Base-by-base conservation (phyloP, 2,888 invertebrate species). In the Noctuana brunneofusca region DNA sequence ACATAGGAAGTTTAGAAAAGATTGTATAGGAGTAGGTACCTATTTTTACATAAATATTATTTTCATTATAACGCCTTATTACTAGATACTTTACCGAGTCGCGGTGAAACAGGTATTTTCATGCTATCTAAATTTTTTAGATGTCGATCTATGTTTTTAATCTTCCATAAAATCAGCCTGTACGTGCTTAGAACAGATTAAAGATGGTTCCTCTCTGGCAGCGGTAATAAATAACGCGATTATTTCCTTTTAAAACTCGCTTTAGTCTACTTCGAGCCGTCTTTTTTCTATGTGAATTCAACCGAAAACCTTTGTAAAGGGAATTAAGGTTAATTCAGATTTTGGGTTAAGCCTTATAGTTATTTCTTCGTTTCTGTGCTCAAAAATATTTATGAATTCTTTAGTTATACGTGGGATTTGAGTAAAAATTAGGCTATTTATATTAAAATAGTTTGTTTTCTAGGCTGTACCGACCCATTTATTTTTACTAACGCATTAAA, bases 141-240 rank as follows among this genome's bases (percentile, higher is more conserved):
- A 81, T 80, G 76, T 79, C 84, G 84, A 87, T 86, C 85, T 78
- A 75, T 76, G 73, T 73, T 84, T 83, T 84, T 86, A 88, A 89
- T 89, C 86, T 86, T 76, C 79, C 78, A 87, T 87, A 87, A 88
- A 87, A 87, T 87, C 80, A 73, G 80, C 77, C 74, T 75, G 75
- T 81, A 85, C 84, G 84, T 84, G 83, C 85, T 83, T 83, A 81
- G 77, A 79, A 72, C 72, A 88, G 90, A 90, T 90, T 91, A 89
- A 84, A 89, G 75, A 81, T 83, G 83, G 79, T 77, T 80, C 79
- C 75, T 82, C 81, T 78, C 79, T 76, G 83, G 76, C 79, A 75
- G 70, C 73, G 75, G 88, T 76, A 88, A 90, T 91, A 91, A 90
- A 90, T 90, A 90, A 89, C 84, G 75, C 78, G 89, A 90, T 91